Percentiles rank a stretch among this genome's conserved stretches.
These are phyloP conservation scores for Macropus fuliginosus DNA, from an alignment of 2,797 vertebrate species.

Conservation along the genomic window DNA sequence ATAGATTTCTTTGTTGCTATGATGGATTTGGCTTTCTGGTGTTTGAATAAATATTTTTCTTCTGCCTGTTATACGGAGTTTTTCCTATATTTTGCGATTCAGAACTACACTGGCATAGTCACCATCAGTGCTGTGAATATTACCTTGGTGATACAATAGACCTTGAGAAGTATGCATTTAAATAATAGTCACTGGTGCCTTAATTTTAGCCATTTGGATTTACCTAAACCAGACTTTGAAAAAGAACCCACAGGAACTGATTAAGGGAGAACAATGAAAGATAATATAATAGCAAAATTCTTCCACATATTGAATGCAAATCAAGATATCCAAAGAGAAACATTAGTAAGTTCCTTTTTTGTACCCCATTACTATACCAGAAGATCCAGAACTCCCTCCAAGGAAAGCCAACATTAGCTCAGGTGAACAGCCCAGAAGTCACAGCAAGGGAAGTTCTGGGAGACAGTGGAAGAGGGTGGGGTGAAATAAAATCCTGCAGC, in stretches of 20 bases:
- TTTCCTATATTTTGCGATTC: too few relatives aligned
- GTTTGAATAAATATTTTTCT: too few relatives aligned
- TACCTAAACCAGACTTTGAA: not conserved
- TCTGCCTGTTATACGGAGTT: too few relatives aligned
- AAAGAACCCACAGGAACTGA: not conserved
- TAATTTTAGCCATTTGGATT: not conserved
- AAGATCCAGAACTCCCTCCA: not conserved
- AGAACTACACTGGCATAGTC: too few relatives aligned
- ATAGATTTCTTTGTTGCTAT: too few relatives aligned
- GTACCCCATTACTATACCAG: not conserved
- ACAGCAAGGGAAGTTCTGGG: not conserved
- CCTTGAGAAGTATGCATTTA: not conserved
- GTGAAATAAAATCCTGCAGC: not conserved
- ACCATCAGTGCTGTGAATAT: too few relatives aligned
- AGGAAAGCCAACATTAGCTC: not conserved
- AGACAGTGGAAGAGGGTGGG: too few relatives aligned
- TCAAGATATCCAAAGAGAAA: not conserved
- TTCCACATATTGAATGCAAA: not conserved
- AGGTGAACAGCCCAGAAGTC: not conserved
- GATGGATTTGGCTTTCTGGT: too few relatives aligned
- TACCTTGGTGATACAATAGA: not conserved
- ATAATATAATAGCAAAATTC: not conserved
- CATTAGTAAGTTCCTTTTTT: not conserved
- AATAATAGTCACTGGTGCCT: not conserved
- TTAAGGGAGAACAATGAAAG: not conserved